Conservation (phyloP, 2,888 invertebrate species). For the Ametastegia equiseti region DNA sequence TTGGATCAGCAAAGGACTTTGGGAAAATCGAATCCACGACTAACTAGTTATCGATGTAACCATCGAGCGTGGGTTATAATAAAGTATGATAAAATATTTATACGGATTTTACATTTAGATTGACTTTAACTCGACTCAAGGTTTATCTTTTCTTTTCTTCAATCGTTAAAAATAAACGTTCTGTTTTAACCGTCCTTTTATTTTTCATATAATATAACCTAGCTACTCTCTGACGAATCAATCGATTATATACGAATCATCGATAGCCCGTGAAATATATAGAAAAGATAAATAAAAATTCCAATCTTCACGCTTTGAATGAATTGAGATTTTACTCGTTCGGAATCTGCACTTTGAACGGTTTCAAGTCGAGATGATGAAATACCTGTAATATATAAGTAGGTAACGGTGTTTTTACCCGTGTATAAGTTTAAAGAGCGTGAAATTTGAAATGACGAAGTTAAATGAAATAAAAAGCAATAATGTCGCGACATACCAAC, state of each 20-base stretch:
- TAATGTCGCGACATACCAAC: not conserved
- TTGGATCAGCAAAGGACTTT: conserved; percentile 52
- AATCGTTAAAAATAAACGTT: too few species aligned
- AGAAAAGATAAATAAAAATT: not conserved
- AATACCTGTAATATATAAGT: too few species aligned
- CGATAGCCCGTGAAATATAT: not conserved
- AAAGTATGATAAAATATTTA: not conserved
- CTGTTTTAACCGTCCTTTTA: too few species aligned
- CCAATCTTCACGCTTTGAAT: not conserved
- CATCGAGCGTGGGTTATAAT: not conserved
- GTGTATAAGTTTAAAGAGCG: not conserved
- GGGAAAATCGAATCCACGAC: conserved; percentile 44
- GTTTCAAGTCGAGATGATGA: too few species aligned
- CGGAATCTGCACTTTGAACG: too few species aligned
- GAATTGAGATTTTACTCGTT: not conserved
- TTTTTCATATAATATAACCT: too few species aligned
- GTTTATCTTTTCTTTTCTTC: too few species aligned
- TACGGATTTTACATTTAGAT: not conserved
- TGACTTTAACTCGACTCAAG: not conserved
- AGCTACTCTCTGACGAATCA: not conserved
- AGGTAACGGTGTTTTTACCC: not conserved
- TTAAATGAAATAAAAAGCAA: not conserved
- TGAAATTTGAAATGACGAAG: conserved; percentile 21
- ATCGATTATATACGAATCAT: not conserved
- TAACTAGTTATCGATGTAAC: conserved; percentile 44